Base-by-base conservation (phyloP, 2,113 vertebrate genomes). In the Corythornis cristatus region DNA sequence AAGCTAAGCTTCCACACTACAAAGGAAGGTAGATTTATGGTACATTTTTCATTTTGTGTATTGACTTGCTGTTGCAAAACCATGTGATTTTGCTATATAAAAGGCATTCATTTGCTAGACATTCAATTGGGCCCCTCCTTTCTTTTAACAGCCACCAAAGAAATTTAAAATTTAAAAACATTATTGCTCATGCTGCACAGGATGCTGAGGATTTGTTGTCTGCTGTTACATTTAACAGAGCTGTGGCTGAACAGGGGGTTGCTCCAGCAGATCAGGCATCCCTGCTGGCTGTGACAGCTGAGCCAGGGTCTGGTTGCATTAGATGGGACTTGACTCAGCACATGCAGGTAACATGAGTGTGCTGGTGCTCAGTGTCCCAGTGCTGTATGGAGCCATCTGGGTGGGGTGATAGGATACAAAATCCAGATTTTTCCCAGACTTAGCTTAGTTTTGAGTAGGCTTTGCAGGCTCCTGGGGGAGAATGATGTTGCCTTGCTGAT, bases 11-110 rank as follows among this genome's bases (percentile, higher is more conserved):
- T 94, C 83, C 67, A 37, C 79, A 46, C 29, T 57, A 19, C 61
- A 64, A 89, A 88, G 80, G 46, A 83, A 86, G 85, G 53, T 75
- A 68, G 80, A 74, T 92, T 88, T 72, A 51, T 37, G 79, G 87
- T 54, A 79, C 94, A 68, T 89, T 88, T 90, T 85, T 82, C 77
- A 93, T 93, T 91, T 93, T 86, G 50, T 70, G 3, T 45, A 57
- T 61, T 86, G 80, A 76, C 60, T 65, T 80, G 50, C 67, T 80
- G 9, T 35, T 92, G 54, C 40, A 87, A 84, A 70, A 12, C 11
- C 46, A 11, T 25, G 13, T 68, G 62, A 43, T 90, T 88, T 61
- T 86, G 72, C 76, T 26, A 2, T 29, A 68, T 51, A 73, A 75
- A 92, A 86, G 79, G 40, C 43, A 83, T 72, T 79, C 33, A 46